Conservation (phyloP, 2,113 vertebrate species). For the Silurus glanis region DNA sequence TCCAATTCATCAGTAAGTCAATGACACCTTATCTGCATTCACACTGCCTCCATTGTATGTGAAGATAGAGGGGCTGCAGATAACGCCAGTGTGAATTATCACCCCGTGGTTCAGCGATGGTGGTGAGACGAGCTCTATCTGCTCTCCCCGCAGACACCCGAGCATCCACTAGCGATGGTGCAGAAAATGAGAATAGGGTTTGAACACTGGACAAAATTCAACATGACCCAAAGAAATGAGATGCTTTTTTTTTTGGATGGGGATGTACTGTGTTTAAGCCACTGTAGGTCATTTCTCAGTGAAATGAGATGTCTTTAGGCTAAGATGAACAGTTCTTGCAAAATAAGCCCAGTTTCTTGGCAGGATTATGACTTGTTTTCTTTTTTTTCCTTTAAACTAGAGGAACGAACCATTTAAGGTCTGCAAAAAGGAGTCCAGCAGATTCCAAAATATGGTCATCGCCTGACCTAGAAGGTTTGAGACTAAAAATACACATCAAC, state of each 20-base stretch:
- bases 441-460: constrained; percentile 29
- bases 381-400: constrained; percentile 61
- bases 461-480: constrained; percentile 38
- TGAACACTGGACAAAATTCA: constrained; percentile 29
- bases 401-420: constrained; percentile 67
- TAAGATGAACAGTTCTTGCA: constrained; percentile 52
- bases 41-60: constrained; percentile 34
- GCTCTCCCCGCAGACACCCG: background rate
- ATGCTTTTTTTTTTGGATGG: background rate
- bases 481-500: constrained; percentile 44
- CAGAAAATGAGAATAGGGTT: constrained; percentile 29
- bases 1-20: constrained; percentile 39
- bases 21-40: constrained; percentile 45
- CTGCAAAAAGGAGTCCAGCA: constrained; percentile 52
- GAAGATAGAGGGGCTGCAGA: constrained; percentile 39
- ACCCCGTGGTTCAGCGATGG: background rate
- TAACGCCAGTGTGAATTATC: constrained; percentile 42
- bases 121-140: background rate
- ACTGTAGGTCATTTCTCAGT: constrained; percentile 45
- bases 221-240: constrained; percentile 32
- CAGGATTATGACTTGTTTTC: constrained; percentile 56
- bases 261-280: background rate
- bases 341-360: constrained; percentile 62
- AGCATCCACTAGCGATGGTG: background rate
- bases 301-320: constrained; percentile 59